Conservation (phyloP, 2,888 invertebrate genomes). For the Spilosoma lubricipeda region DNA sequence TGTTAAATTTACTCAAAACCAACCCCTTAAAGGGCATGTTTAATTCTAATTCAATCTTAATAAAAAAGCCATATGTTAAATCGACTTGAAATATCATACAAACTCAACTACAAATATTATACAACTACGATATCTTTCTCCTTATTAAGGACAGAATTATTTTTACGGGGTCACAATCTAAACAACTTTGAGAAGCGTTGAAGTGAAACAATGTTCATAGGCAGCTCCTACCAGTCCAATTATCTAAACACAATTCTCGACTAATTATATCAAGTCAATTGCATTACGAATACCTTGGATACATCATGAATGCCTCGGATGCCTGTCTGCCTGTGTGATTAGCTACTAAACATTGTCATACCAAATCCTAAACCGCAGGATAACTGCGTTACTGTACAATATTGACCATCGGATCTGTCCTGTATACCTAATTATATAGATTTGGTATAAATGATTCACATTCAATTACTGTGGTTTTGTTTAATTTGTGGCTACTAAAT, state of each 20-base stretch:
- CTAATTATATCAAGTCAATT: slow-evolving; percentile 44
- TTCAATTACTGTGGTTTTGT: slow-evolving; percentile 25
- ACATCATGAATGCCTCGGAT: slow-evolving; percentile 37
- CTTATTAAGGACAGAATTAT: neutral
- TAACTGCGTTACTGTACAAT: slow-evolving; percentile 27
- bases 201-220: neutral
- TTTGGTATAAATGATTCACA: slow-evolving; percentile 28
- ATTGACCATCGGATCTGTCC: slow-evolving; percentile 23
- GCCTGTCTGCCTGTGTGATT: slow-evolving; percentile 49
- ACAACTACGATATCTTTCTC: neutral
- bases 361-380: slow-evolving; percentile 33
- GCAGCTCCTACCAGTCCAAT: slow-evolving; percentile 5
- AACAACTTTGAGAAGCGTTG: neutral
- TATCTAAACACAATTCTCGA: slow-evolving; percentile 25
- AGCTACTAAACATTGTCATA: slow-evolving; percentile 18
- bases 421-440: slow-evolving; percentile 40
- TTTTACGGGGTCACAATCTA: neutral
- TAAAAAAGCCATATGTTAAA: too few species aligned
- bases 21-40: too few species aligned
- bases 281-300: slow-evolving; percentile 37
- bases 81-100: neutral
- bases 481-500: slow-evolving; percentile 17
- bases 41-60: too few species aligned
- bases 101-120: neutral
- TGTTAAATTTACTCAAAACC: too few species aligned